Evolutionary conservation across 2,113 vertebrate genomes (phyloP).

Genomic region (Nibea coibor): DNA sequence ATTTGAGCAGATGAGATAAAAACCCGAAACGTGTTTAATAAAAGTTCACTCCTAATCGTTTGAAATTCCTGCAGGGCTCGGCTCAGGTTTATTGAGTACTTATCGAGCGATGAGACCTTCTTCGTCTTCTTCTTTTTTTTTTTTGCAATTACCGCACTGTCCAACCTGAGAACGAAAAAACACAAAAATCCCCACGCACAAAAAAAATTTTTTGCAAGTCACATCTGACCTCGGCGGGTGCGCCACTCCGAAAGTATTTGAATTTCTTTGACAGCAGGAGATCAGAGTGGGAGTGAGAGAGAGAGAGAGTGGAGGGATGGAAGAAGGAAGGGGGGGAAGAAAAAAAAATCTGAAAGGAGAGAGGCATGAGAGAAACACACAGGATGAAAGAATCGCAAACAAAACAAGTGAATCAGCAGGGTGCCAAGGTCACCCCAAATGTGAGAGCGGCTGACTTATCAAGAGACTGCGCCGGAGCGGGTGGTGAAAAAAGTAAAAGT

Average conservation of each 20-base stretch:
- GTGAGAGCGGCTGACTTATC: slow-evolving; percentile 44
- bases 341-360: slow-evolving; percentile 39
- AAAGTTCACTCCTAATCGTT: slow-evolving; percentile 44
- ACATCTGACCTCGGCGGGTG: slow-evolving; percentile 34
- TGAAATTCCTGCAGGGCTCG: slow-evolving; percentile 30
- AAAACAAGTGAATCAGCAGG: slow-evolving; percentile 73
- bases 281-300: slow-evolving; percentile 56
- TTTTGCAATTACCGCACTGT: slow-evolving; percentile 17
- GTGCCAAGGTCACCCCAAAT: slow-evolving; percentile 67
- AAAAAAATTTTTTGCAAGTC: slow-evolving; percentile 38
- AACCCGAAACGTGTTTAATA: slow-evolving; percentile 23
- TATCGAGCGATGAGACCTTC: slow-evolving; percentile 16
- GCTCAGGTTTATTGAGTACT: slow-evolving; percentile 23
- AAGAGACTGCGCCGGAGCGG: slow-evolving; percentile 1
- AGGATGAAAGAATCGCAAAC: slow-evolving; percentile 67
- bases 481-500: slow-evolving; percentile 29
- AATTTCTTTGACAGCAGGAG: slow-evolving; percentile 68
- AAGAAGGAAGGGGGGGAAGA: too few species aligned
- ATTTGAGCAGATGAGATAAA: slow-evolving; percentile 37
- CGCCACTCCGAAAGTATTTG: slow-evolving; percentile 39
- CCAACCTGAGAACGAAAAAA: slow-evolving; percentile 8
- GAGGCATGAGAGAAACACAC: slow-evolving; percentile 26
- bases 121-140: too few species aligned
- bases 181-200: slow-evolving; percentile 22
- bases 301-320: slow-evolving; percentile 22